Conservation (phyloP, 2,888 invertebrate genomes). For the Neoaliturus tenellus region DNA sequence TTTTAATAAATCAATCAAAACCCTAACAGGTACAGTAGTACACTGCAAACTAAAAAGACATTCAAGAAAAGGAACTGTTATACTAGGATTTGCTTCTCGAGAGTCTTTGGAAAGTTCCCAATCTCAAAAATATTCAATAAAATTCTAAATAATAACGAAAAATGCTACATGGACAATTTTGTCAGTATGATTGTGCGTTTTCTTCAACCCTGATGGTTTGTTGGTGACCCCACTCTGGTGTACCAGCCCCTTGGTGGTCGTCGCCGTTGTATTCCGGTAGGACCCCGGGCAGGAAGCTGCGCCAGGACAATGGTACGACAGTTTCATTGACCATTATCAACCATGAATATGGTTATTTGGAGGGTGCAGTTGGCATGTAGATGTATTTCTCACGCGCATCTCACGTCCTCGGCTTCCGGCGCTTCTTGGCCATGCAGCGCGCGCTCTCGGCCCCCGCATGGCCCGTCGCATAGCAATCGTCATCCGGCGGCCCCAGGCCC, state of each 20-base stretch:
- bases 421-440: not conserved
- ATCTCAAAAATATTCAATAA: too few relatives aligned
- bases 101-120: too few relatives aligned
- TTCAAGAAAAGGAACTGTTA: too few relatives aligned
- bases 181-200: too few relatives aligned
- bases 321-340: conserved; percentile 52
- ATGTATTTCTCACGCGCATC: conserved; percentile 54
- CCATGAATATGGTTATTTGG: conserved; percentile 50
- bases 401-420: conserved; percentile 43
- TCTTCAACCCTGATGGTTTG: too few relatives aligned
- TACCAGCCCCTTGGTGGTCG: not conserved
- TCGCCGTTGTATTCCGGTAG: not conserved
- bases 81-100: too few relatives aligned
- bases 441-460: not conserved
- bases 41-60: too few relatives aligned
- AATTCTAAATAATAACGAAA: too few relatives aligned
- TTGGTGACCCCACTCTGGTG: not conserved
- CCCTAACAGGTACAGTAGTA: too few relatives aligned
- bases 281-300: not conserved
- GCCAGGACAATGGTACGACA: conserved; percentile 44
- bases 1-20: too few relatives aligned
- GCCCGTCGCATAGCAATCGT: conserved; percentile 23
- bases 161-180: too few relatives aligned
- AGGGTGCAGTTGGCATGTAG: conserved; percentile 51
- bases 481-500: conserved; percentile 18